Conservation (phyloP, 2,888 invertebrate genomes). For the Mylabris sibirica region DNA sequence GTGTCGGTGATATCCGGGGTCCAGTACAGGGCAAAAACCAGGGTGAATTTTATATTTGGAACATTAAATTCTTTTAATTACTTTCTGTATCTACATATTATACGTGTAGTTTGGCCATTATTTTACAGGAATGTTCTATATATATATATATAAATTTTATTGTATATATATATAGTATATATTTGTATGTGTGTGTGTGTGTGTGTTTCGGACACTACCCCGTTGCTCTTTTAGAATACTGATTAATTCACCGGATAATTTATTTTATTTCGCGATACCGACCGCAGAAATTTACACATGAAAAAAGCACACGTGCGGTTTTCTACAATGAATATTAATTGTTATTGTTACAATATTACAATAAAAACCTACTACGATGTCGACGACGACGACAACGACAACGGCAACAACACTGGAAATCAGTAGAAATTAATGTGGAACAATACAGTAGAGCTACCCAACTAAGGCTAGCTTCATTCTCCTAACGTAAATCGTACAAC, state of each 20-base stretch:
- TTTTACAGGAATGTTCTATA: conserved; percentile 54
- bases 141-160: not conserved
- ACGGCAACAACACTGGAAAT: conserved; percentile 15
- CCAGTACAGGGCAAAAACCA: conserved; percentile 26
- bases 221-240: conserved; percentile 56
- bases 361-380: too few species aligned
- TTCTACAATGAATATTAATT: conserved; percentile 52
- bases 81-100: conserved; percentile 61
- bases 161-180: not conserved
- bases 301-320: conserved; percentile 48
- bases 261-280: conserved; percentile 52
- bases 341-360: conserved; percentile 24
- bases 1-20: conserved; percentile 24
- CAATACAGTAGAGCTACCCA: not conserved
- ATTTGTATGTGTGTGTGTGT: conserved; percentile 11
- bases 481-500: not conserved
- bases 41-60: conserved; percentile 60
- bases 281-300: conserved; percentile 49
- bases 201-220: conserved; percentile 44
- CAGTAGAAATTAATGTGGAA: conserved; percentile 26
- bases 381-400: not conserved
- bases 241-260: conserved; percentile 58
- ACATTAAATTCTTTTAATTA: conserved; percentile 62
- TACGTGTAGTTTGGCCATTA: conserved; percentile 59
- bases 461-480: not conserved